A percentile compares a stretch with the other conserved stretches of the same genome.
Conservation (phyloP, 2,797 vertebrate genomes). For the Onychomys arenicola region DNA sequence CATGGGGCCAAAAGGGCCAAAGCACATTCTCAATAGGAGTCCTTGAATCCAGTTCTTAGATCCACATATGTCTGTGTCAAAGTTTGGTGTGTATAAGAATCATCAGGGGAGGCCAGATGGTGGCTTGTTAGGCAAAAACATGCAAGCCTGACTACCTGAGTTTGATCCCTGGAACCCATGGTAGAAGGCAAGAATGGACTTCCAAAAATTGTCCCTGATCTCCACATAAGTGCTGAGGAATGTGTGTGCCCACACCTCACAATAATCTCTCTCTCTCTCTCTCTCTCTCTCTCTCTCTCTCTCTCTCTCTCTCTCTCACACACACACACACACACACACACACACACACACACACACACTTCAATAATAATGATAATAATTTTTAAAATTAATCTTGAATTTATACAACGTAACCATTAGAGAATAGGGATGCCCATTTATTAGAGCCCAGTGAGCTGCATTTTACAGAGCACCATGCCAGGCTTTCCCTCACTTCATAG, state of each 20-base stretch:
- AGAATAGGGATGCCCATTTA: background rate
- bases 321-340: background rate
- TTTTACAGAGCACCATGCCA: slow-evolving; percentile 15
- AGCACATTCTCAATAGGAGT: background rate
- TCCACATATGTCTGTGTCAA: background rate
- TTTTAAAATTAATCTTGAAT: background rate
- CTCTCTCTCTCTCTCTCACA: background rate
- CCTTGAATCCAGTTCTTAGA: slow-evolving; percentile 17
- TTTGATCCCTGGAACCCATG: background rate
- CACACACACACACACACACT: background rate
- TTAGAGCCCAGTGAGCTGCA: background rate
- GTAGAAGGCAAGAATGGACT: background rate
- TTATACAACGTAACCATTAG: background rate
- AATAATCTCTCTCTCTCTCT: background rate
- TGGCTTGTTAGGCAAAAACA: background rate
- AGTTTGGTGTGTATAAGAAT: background rate
- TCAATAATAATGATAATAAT: background rate
- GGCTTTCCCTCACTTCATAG: background rate
- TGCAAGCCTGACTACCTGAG: background rate
- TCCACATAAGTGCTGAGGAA: background rate
- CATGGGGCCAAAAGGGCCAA: background rate
- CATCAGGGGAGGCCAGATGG: too few relatives aligned
- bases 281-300: background rate
- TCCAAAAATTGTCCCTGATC: background rate
- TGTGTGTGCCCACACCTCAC: background rate